phyloP scores from a whole-genome alignment of 1,140 invertebrate species.

The Drosophila quadrilineata region DNA sequence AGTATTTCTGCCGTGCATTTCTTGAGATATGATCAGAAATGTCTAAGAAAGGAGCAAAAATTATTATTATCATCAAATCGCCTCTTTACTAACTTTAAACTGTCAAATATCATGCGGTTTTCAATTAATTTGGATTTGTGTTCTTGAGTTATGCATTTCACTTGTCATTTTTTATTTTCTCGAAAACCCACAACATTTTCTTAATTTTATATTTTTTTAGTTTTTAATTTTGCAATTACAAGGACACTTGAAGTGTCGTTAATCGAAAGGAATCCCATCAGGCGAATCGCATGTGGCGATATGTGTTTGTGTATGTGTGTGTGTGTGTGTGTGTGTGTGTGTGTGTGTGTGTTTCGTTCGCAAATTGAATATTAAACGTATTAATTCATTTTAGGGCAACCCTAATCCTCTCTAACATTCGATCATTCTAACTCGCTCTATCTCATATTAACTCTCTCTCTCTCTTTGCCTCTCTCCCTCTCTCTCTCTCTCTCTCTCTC shows the following conservation, averaged over 20 bases:
- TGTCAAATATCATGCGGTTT: too few relatives aligned
- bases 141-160: too few relatives aligned
- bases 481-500: neutral
- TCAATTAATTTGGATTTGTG: too few relatives aligned
- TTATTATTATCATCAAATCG: too few relatives aligned
- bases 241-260: conserved; percentile 37
- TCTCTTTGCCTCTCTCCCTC: neutral
- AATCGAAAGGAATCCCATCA: conserved; percentile 39
- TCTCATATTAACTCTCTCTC: neutral
- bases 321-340: neutral
- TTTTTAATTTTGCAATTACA: conserved; percentile 52
- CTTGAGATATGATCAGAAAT: too few relatives aligned
- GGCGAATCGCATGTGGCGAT: neutral
- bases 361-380: conserved; percentile 77
- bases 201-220: too few relatives aligned
- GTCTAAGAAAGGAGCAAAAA: too few relatives aligned
- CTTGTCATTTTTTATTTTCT: too few relatives aligned
- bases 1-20: too few relatives aligned
- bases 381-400: conserved; percentile 65
- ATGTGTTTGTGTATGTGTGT: neutral
- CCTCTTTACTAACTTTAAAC: too few relatives aligned
- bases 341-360: conserved; percentile 37
- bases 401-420: conserved; percentile 17
- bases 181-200: too few relatives aligned
- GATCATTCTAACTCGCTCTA: too few relatives aligned